These are phyloP conservation scores for Egretta garzetta DNA, from an alignment of 2,113 vertebrate species.

Conservation along the genomic window DNA sequence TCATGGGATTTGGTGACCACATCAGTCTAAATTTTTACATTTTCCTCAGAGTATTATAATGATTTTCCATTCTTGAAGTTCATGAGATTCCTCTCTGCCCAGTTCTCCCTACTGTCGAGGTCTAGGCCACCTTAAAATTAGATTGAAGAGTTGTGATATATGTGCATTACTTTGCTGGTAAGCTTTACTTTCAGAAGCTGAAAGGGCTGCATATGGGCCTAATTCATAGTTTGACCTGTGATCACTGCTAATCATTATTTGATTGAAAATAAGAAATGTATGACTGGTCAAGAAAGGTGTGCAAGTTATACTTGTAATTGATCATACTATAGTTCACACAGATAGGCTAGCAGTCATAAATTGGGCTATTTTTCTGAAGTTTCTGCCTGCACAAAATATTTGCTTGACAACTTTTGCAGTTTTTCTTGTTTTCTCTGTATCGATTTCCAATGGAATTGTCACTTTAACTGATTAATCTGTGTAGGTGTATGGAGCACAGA, in stretches of 20 bases:
- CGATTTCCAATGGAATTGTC: slow-evolving; percentile 57
- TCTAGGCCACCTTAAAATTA: not conserved
- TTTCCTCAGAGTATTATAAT: not conserved
- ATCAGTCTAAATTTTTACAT: not conserved
- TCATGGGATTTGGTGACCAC: not conserved
- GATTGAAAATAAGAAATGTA: not conserved
- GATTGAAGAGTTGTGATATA: not conserved
- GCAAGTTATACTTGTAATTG: slow-evolving; percentile 12
- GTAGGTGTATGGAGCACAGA: not conserved
- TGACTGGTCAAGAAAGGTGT: not conserved
- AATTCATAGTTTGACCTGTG: not conserved
- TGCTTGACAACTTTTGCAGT: slow-evolving; percentile 46
- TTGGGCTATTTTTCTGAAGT: slow-evolving; percentile 52
- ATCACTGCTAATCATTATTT: not conserved
- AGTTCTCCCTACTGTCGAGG: not conserved
- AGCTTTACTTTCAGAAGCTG: not conserved
- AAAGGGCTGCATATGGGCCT: not conserved
- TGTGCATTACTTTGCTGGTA: not conserved
- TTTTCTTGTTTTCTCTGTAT: slow-evolving; percentile 55
- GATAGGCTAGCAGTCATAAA: slow-evolving; percentile 29
- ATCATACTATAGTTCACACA: slow-evolving; percentile 2
- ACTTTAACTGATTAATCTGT: slow-evolving; percentile 62
- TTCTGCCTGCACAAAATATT: slow-evolving; percentile 9
- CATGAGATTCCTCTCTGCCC: not conserved
- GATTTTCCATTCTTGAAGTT: not conserved